phyloP scores from a whole-genome alignment of 1,140 invertebrate species.

The Liolophura sinensis region DNA sequence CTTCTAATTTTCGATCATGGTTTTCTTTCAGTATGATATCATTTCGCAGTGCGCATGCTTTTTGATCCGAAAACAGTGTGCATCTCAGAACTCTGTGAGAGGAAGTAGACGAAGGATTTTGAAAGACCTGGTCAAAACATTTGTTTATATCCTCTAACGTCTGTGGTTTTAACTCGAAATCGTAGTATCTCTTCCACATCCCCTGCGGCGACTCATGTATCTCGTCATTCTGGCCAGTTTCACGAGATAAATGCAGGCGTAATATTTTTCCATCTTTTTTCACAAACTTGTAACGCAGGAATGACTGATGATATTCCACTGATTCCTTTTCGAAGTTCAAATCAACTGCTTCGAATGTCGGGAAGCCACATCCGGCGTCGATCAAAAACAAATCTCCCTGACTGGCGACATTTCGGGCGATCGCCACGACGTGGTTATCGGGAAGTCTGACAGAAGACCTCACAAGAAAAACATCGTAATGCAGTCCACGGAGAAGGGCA shows the following conservation, averaged over 20 bases:
- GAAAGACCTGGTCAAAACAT: constrained; percentile 18
- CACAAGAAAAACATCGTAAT: constrained; percentile 10
- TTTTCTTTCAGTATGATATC: constrained; percentile 19
- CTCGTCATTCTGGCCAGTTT: constrained; percentile 4
- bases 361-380: constrained; percentile 20
- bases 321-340: constrained; percentile 28
- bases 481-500: constrained; percentile 18
- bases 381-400: constrained; percentile 22
- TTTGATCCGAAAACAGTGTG: constrained; percentile 12
- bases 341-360: constrained; percentile 20
- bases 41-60: constrained; percentile 18
- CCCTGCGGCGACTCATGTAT: constrained; percentile 16
- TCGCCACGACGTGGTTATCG: constrained; percentile 24
- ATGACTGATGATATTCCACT: constrained; percentile 18
- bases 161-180: neutral
- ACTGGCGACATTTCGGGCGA: constrained; percentile 17
- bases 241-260: constrained; percentile 21
- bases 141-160: constrained; percentile 19
- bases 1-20: constrained; percentile 5
- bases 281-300: constrained; percentile 25
- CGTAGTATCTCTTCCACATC: constrained; percentile 21
- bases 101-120: constrained; percentile 9
- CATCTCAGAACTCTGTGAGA: constrained; percentile 19
- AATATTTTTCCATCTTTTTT: constrained; percentile 23
- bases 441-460: constrained; percentile 11